Percentiles rank a stretch among this genome's conserved stretches.
These are phyloP conservation scores for Numida meleagris DNA, from an alignment of 2,113 vertebrate species.

Conservation along the genomic window DNA sequence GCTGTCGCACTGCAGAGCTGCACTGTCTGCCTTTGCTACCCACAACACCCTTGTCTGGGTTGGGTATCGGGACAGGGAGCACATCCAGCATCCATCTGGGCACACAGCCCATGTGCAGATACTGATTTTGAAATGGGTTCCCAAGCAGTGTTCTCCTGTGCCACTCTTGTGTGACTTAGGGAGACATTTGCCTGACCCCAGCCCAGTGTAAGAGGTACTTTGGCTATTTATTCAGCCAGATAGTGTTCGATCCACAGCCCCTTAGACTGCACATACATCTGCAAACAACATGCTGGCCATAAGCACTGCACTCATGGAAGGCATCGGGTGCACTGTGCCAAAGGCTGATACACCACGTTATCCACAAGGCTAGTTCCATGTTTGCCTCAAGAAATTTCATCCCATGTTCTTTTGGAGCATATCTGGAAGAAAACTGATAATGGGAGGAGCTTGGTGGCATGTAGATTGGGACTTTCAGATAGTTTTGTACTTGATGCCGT, in stretches of 20 bases:
- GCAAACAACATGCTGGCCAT: neutral
- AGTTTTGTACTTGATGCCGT: neutral
- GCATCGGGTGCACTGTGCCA: rapidly evolving
- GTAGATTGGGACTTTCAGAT: neutral
- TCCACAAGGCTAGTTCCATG: neutral
- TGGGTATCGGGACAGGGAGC: neutral
- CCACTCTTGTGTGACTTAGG: neutral
- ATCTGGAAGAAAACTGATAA: neutral
- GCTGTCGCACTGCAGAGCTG: neutral
- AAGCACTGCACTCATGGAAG: neutral
- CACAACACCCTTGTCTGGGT: neutral
- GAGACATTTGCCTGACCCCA: neutral
- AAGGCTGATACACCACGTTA: neutral
- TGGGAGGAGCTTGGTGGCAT: neutral
- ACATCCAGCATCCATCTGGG: neutral
- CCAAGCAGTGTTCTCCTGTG: neutral
- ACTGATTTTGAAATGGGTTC: neutral
- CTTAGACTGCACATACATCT: neutral
- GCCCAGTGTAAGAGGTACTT: neutral
- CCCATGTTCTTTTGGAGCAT: neutral
- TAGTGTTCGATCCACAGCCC: neutral
- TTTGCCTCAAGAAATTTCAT: neutral
- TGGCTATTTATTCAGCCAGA: neutral
- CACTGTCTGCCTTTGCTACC: neutral
- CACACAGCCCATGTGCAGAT: neutral